Evolutionary conservation across 2,888 invertebrate species (phyloP).

Genomic region (Meandrusa payeni): DNA sequence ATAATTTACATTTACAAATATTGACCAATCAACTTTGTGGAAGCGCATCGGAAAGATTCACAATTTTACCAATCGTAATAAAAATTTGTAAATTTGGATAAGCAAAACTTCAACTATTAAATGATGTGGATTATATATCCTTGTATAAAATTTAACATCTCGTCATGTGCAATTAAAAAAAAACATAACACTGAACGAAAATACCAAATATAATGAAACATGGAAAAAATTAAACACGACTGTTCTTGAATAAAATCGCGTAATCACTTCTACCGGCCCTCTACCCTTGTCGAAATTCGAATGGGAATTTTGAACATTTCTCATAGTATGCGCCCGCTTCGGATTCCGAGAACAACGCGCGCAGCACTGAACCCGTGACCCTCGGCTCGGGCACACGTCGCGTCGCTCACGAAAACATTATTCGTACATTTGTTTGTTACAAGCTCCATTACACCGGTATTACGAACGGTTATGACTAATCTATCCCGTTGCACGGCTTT

Average conservation of each 20-base stretch:
- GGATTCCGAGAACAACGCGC: slow-evolving; percentile 41
- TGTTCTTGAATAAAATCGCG: not conserved
- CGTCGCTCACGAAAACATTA: slow-evolving; percentile 52
- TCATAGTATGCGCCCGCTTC: slow-evolving; percentile 4
- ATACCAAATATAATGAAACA: no score
- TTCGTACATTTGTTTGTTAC: slow-evolving; percentile 36
- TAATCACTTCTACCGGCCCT: not conserved
- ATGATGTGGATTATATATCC: no score
- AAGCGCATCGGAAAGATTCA: no score
- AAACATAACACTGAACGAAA: no score
- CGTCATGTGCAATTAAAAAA: no score
- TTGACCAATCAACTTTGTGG: no score
- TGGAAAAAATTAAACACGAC: not conserved
- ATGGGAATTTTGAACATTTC: slow-evolving; percentile 1
- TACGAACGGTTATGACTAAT: slow-evolving; percentile 13
- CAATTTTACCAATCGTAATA: no score
- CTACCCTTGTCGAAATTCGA: not conserved
- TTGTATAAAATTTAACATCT: no score
- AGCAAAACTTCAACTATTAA: no score
- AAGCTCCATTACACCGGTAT: slow-evolving; percentile 4
- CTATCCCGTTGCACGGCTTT: not conserved
- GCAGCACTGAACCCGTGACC: slow-evolving; percentile 54
- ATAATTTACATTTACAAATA: no score
- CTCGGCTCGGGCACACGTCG: slow-evolving; percentile 38
- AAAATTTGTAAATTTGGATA: no score